Base-by-base conservation (phyloP, 2,888 invertebrate species). In the Cheilosia urbana region DNA sequence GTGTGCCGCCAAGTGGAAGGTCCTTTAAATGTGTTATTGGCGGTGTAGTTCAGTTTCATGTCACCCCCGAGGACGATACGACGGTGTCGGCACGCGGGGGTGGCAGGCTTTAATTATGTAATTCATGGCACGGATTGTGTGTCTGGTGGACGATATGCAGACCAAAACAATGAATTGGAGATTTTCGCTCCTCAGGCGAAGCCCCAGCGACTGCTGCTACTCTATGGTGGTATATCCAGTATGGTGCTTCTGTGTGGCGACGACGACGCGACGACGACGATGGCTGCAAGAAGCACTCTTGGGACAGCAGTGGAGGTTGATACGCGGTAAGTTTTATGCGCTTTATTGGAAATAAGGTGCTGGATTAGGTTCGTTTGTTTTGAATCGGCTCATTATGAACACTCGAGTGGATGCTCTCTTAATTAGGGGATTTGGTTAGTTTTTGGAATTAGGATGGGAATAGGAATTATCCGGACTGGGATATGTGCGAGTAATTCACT, bases 331-430 rank as follows among this genome's bases (percentile, higher is more conserved):
- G 80, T 80, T 76, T 71, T 80, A 84, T 84, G 69, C 66, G 75
- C 81, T 81, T 21, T 71, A 85, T 85, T 63, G 80, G 76, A 85
- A 76, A 81, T 81, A 85, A 77, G 85, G 85, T 72, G 76, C 76
- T 63, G 77, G 80, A 85, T 85, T 85, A 85, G 81, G 85, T 85
- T 81, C 85, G 85, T 85, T 85, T 85, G 81, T 77, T 85, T 85
- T 73, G 81, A 81, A 85, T 81, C 85, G 76, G 63, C 85, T 85
- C 85, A 85, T 85, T 85, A 85, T 85, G 76, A 81, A 85, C 85
- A 81, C 76, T 85, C 76, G 57, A 76, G 37, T 85, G 81, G 58
- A 72, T 68, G 72, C 51, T 68, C 71, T 85, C 77, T 85, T 85
- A 85, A 85, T 85, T 85, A 81, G 80, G 53, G 76, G 81, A 81